phyloP scores from a whole-genome alignment of 1,140 invertebrate species.

The Parasteatoda tepidariorum region DNA sequence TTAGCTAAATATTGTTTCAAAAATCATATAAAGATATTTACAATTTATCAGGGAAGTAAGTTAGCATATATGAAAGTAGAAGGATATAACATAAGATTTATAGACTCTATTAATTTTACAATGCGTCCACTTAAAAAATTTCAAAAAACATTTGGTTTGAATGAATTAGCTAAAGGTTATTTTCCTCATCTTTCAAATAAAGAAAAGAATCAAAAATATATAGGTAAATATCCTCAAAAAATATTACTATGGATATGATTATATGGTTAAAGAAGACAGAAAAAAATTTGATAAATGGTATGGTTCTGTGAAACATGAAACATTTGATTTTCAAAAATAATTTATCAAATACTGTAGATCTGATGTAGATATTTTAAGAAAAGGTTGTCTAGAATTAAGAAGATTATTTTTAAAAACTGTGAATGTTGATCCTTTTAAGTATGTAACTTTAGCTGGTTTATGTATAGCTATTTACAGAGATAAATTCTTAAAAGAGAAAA shows the following conservation, averaged over 20 bases:
- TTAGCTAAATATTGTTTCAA: constrained; percentile 28
- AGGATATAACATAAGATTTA: background rate
- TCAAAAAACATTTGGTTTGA: background rate
- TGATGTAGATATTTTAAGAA: constrained; percentile 21
- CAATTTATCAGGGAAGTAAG: constrained; percentile 30
- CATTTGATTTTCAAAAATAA: constrained; percentile 22
- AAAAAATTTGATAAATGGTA: background rate
- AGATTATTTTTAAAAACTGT: constrained; percentile 13
- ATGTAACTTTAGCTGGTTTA: background rate
- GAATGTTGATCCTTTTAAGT: background rate
- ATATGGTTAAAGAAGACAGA: background rate
- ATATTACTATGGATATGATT: constrained; percentile 16
- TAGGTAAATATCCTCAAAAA: constrained; percentile 8
- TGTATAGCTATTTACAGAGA: constrained; percentile 12
- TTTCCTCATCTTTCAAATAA: background rate
- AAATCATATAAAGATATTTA: constrained; percentile 22
- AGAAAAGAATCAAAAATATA: background rate
- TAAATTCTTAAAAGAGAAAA: background rate
- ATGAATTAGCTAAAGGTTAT: background rate
- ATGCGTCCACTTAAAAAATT: background rate
- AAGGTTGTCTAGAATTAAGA: constrained; percentile 3
- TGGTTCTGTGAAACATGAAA: background rate
- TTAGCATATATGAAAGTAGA: background rate
- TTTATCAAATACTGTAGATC: constrained; percentile 25
- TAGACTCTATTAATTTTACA: constrained; percentile 15